Evolutionary conservation across 2,888 invertebrate genomes (phyloP).

Genomic region (Copidosoma aretas): DNA sequence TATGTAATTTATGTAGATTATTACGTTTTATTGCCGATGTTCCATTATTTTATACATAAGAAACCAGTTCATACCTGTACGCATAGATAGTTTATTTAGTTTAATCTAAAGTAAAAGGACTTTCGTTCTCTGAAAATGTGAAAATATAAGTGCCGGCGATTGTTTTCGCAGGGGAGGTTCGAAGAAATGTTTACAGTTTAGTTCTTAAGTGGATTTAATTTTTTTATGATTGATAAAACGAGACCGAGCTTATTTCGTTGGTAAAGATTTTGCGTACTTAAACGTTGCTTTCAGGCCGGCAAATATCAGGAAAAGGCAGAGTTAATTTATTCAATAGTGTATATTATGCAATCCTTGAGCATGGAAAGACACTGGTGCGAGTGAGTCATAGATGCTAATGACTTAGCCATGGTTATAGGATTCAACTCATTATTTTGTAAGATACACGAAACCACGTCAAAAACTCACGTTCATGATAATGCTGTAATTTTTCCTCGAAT

Average conservation of each 20-base stretch:
- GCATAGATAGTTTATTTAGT: constrained; percentile 27
- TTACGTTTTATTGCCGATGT: constrained; percentile 35
- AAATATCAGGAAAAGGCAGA: constrained; percentile 15
- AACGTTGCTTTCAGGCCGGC: constrained; percentile 26
- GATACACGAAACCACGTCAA: constrained; percentile 38
- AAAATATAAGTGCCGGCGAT: background rate
- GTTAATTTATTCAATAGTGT: constrained; percentile 35
- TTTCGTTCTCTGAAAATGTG: constrained; percentile 20
- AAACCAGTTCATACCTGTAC: constrained; percentile 9
- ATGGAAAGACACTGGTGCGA: constrained; percentile 34
- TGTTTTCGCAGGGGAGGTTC: background rate
- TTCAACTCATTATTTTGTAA: constrained; percentile 40
- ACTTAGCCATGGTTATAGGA: constrained; percentile 36
- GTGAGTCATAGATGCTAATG: constrained; percentile 24
- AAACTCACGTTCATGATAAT: constrained; percentile 34
- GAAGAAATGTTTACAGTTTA: too few relatives aligned
- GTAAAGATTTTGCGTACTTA: constrained; percentile 35
- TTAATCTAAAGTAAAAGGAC: constrained; percentile 18
- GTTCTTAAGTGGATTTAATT: too few relatives aligned
- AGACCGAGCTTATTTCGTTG: constrained; percentile 16
- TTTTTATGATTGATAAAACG: too few relatives aligned
- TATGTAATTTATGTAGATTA: constrained; percentile 22
- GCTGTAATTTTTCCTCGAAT: constrained; percentile 19
- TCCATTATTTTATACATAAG: constrained; percentile 37
- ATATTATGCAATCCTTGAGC: constrained; percentile 8